phyloP scores from a whole-genome alignment of 30 jellyfish, hydroid and myxozoan genomes.

The Rhopilema esculentum region DNA sequence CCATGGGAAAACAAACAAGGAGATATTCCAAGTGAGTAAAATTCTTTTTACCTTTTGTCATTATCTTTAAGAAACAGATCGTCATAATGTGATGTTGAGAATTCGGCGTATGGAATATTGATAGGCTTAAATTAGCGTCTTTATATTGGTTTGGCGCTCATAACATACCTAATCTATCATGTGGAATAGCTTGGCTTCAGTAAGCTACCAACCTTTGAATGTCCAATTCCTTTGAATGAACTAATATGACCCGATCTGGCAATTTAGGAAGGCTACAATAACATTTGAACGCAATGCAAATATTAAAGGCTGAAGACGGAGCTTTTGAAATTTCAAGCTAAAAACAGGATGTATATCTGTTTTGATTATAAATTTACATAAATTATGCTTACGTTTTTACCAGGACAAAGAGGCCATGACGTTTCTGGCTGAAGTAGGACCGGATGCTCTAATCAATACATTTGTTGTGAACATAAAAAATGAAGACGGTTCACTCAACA shows the following conservation, averaged over 20 bases:
- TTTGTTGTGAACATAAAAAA: slow-evolving; percentile 61
- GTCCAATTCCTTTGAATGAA: too few relatives aligned
- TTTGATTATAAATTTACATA: neutral
- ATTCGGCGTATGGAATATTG: too few relatives aligned
- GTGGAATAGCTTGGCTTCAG: too few relatives aligned
- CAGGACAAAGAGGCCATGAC: slow-evolving; percentile 57
- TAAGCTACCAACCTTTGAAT: too few relatives aligned
- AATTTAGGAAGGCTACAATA: too few relatives aligned
- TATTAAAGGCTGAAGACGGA: too few relatives aligned
- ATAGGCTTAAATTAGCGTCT: too few relatives aligned
- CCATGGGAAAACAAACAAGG: slow-evolving; percentile 56
- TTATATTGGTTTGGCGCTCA: too few relatives aligned
- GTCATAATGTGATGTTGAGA: neutral
- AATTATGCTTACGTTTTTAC: too few relatives aligned
- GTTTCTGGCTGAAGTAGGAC: slow-evolving; percentile 69
- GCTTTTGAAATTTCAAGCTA: neutral
- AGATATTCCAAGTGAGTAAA: slow-evolving; percentile 22
- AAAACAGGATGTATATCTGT: neutral
- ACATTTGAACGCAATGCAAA: too few relatives aligned
- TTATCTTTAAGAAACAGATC: neutral
- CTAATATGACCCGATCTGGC: too few relatives aligned
- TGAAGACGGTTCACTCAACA: slow-evolving; percentile 35
- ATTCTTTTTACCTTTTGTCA: neutral
- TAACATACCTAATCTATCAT: too few relatives aligned
- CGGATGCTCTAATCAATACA: slow-evolving; percentile 78